Evolutionary conservation across 2,113 vertebrate species (phyloP).

Genomic region (Candoia aspera): DNA sequence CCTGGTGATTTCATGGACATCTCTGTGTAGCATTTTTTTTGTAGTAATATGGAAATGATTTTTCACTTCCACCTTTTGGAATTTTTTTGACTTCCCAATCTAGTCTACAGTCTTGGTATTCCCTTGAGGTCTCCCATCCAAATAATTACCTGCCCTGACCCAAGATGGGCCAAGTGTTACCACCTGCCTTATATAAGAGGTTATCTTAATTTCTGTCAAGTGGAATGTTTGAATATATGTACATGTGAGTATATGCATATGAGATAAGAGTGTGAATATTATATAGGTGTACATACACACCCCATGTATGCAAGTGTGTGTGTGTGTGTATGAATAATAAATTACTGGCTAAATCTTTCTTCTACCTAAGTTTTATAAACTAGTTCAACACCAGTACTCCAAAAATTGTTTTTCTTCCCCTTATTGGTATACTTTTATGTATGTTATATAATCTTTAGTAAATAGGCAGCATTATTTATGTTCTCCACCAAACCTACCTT

Average conservation of each 20-base stretch:
- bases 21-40: neutral
- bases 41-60: neutral
- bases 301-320: neutral
- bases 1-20: neutral
- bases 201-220: rapidly evolving
- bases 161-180: neutral
- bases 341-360: neutral
- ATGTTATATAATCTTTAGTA: conserved; percentile 31
- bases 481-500: conserved; percentile 39
- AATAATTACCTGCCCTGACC: neutral
- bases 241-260: neutral
- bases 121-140: neutral
- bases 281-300: neutral
- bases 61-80: neutral
- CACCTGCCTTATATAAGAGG: neutral
- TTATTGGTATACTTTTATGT: neutral
- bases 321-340: neutral
- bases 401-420: conserved; percentile 45
- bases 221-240: conserved; percentile 6
- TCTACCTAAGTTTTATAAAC: conserved; percentile 40
- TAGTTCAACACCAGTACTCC: neutral
- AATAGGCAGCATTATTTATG: conserved; percentile 42
- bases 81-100: neutral
- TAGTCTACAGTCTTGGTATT: neutral
- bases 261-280: neutral